Evolutionary conservation across 2,888 invertebrate species (phyloP), one percentile per base, ranked within the genome.

Genomic region (Sthenelais limicola): DNA sequence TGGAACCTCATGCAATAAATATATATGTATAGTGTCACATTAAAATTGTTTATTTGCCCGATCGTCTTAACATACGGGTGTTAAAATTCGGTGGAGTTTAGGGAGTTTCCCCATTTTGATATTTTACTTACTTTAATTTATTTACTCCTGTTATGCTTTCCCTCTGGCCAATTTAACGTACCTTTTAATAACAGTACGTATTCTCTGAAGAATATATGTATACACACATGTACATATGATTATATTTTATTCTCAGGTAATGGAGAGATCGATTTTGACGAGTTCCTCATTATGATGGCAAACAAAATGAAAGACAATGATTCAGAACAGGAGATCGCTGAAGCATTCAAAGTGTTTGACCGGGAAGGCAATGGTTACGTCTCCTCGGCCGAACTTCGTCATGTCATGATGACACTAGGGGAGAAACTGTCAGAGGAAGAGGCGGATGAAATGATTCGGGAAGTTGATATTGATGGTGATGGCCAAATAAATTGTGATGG

Each of bases 271-370:
- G 98, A 99, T 91, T 99, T 99, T 91, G 98, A 98, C 84, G 98
- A 99, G 91, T 99, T 99, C 92, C 92, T 99, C 87, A 98, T 98
- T 88, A 98, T 99, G 98, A 99, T 99, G 98, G 98, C 98, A 87
- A 93, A 98, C 88, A 99, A 98, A 92, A 98, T 98, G 97, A 98
- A 98, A 90, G 98, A 98, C 91, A 98, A 98, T 81, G 98, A 99
- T 91, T 87, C 96, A 89, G 97, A 97, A 92, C 97, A 98, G 90
- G 98, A 98, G 91, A 97, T 98, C 90, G 93, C 97, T 89, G 97
- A 98, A 90, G 98, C 98, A 83, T 96, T 98, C 93, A 93, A 97
- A 90, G 98, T 89, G 85, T 98, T 98, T 91, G 98, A 98, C 91
- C 97, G 98, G 69, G 98, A 98, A 91, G 97, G 97, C 89, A 98